Percentiles rank a stretch among this genome's conserved stretches.
Evolutionary conservation across 1,140 invertebrate species (phyloP).

Genomic region (Conopomorpha cramerella): DNA sequence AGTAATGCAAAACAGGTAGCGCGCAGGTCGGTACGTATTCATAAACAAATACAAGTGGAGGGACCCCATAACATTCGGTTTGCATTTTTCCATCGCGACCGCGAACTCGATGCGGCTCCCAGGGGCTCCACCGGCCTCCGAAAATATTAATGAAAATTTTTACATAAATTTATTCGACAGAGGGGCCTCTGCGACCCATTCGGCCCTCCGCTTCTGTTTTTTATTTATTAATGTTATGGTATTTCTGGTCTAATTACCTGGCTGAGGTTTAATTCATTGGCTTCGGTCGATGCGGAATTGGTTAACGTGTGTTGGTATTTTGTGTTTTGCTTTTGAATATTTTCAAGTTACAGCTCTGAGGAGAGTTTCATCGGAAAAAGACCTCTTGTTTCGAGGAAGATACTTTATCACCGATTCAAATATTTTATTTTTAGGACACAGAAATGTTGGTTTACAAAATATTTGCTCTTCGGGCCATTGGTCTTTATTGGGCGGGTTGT

Average conservation of each 20-base stretch:
- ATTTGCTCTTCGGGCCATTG: too few species aligned
- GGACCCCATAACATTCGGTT: conserved; percentile 57
- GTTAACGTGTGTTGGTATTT: conserved; percentile 21
- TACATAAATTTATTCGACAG: conserved; percentile 59
- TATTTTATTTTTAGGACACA: too few species aligned
- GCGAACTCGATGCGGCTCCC: conserved; percentile 55
- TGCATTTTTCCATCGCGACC: conserved; percentile 58
- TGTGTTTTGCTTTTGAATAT: too few species aligned
- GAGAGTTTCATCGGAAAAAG: too few species aligned
- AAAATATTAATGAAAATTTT: conserved; percentile 62
- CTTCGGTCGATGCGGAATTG: conserved; percentile 34
- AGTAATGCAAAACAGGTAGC: too few species aligned
- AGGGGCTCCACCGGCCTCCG: conserved; percentile 32
- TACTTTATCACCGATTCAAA: too few species aligned
- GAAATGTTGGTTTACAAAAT: too few species aligned
- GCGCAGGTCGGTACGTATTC: conserved; percentile 40
- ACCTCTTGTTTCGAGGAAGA: too few species aligned
- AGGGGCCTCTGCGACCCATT: conserved; percentile 39
- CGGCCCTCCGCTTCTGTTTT: conserved; percentile 39
- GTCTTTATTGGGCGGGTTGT: conserved; percentile 47
- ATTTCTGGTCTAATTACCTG: conserved; percentile 59
- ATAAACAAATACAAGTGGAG: conserved; percentile 56
- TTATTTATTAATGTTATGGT: conserved; percentile 62
- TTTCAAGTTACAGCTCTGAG: too few species aligned
- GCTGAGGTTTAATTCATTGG: conserved; percentile 55